Evolutionary conservation across 1,140 invertebrate genomes (phyloP).

Genomic region (Apis florea): DNA sequence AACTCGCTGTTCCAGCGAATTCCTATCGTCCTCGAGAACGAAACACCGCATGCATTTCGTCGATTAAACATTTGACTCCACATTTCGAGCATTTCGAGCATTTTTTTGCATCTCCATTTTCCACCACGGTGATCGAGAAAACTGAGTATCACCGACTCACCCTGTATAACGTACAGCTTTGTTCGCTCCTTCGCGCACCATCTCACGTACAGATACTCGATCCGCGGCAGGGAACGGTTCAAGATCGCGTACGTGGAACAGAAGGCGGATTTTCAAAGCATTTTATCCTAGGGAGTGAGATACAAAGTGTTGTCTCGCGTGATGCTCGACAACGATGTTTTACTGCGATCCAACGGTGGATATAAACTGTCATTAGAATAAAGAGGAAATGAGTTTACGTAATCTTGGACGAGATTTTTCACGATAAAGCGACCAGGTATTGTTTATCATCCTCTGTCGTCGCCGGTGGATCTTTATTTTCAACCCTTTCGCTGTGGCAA

Average conservation of each 20-base stretch:
- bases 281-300: not conserved
- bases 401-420: not conserved
- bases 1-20: conserved; percentile 46
- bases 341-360: too few species aligned
- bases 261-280: conserved; percentile 13
- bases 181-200: conserved; percentile 16
- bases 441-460: too few species aligned
- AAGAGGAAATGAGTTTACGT: not conserved
- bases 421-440: too few species aligned
- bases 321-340: not conserved
- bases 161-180: conserved; percentile 24
- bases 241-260: conserved; percentile 13
- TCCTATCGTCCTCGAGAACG: conserved; percentile 35
- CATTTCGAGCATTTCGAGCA: not conserved
- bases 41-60: conserved; percentile 25
- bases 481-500: too few species aligned
- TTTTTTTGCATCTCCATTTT: conserved; percentile 12
- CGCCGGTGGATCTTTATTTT: too few species aligned
- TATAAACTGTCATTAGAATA: not conserved
- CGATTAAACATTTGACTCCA: conserved; percentile 32
- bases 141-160: not conserved
- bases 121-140: not conserved
- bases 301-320: not conserved
- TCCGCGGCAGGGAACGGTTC: conserved; percentile 10
- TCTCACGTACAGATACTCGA: conserved; percentile 40